These are phyloP conservation scores for Perca fluviatilis DNA, from an alignment of 2,113 vertebrate species.

Conservation along the genomic window DNA sequence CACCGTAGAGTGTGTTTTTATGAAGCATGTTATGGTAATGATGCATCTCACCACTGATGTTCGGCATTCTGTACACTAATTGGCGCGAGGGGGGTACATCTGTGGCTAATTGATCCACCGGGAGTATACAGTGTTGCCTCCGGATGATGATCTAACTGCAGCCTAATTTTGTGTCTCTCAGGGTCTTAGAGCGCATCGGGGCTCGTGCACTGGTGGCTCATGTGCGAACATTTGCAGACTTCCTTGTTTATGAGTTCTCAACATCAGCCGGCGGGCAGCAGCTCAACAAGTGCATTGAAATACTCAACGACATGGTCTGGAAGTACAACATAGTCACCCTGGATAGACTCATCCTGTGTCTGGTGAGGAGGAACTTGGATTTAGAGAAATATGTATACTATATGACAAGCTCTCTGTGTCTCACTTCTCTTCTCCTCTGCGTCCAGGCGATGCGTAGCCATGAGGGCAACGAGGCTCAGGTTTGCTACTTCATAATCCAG, in stretches of 20 bases:
- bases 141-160: background rate
- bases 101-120: conserved; percentile 37
- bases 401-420: background rate
- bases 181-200: conserved; percentile 96
- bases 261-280: conserved; percentile 98
- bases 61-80: conserved; percentile 45
- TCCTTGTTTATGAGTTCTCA: conserved; percentile 98
- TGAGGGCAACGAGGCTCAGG: conserved; percentile 98
- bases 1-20: conserved; percentile 3
- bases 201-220: conserved; percentile 97
- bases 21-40: conserved; percentile 6
- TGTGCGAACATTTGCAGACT: conserved; percentile 97
- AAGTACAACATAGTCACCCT: conserved; percentile 99
- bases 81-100: conserved; percentile 5
- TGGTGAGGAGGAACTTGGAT: conserved; percentile 85
- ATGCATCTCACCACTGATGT: conserved; percentile 19
- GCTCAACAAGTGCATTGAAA: conserved; percentile 99
- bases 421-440: background rate
- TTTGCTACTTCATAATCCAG: conserved; percentile 99
- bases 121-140: background rate
- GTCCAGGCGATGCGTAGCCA: conserved; percentile 97
- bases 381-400: background rate
- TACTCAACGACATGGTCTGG: conserved; percentile 99
- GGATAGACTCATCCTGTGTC: conserved; percentile 95
- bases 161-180: conserved; percentile 59